Conservation (phyloP, 2,797 vertebrate genomes). For the Centroberyx gerrardi region DNA sequence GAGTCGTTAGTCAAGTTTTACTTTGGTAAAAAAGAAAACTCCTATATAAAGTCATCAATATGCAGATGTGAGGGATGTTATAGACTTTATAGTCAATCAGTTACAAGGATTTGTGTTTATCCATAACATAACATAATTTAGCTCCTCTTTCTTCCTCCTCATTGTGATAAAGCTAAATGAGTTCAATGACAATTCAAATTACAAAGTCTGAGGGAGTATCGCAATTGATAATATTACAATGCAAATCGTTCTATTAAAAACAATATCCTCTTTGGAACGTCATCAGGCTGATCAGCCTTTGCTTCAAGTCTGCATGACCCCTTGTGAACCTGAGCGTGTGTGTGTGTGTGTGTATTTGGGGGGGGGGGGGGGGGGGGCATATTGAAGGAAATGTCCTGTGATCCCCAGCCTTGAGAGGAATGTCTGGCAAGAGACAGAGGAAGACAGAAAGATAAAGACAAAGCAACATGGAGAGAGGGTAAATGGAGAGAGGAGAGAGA, state of each 20-base stretch:
- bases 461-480: background rate
- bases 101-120: too few species aligned
- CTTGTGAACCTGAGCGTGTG: slow-evolving; percentile 24
- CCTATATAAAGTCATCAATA: too few species aligned
- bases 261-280: background rate
- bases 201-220: background rate
- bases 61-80: too few species aligned
- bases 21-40: too few species aligned
- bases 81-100: too few species aligned
- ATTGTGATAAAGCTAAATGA: too few species aligned
- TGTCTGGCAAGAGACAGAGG: slow-evolving; percentile 43
- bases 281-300: slow-evolving; percentile 15
- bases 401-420: slow-evolving; percentile 63
- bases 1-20: too few species aligned
- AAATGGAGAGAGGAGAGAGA: background rate
- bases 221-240: background rate
- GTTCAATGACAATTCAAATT: too few species aligned
- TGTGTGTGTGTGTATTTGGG: background rate
- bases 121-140: too few species aligned
- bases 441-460: background rate
- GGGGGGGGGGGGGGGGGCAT: slow-evolving; percentile 12
- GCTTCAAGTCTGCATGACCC: slow-evolving; percentile 30
- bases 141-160: too few species aligned
- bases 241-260: background rate
- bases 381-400: slow-evolving; percentile 59